Evolutionary conservation across 2,113 vertebrate species (phyloP).

Genomic region (Nibea coibor): DNA sequence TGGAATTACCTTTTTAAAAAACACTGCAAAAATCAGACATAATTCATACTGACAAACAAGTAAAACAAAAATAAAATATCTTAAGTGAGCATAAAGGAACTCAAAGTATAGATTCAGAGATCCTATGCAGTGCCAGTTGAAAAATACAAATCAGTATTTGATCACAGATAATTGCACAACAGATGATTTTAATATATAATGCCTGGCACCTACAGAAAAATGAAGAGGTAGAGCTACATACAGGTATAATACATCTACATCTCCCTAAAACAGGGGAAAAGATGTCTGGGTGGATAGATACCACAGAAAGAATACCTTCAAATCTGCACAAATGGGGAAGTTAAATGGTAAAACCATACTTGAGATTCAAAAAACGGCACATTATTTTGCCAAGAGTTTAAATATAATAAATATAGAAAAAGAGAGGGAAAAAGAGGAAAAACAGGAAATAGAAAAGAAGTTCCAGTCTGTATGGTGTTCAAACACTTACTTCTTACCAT

Average conservation of each 20-base stretch:
- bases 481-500: conserved; percentile 6
- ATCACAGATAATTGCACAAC: conserved; percentile 79
- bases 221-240: conserved; percentile 94
- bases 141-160: conserved; percentile 44
- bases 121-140: conserved; percentile 65
- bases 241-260: conserved; percentile 72
- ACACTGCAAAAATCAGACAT: conserved; percentile 24
- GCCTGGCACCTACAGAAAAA: conserved; percentile 88
- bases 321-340: conserved; percentile 43
- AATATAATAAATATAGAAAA: conserved; percentile 65
- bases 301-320: conserved; percentile 27
- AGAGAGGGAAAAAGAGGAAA: background rate
- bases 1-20: conserved; percentile 34
- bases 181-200: conserved; percentile 81
- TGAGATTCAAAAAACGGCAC: conserved; percentile 28
- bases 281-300: conserved; percentile 31
- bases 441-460: conserved; percentile 3
- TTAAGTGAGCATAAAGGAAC: conserved; percentile 40
- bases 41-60: conserved; percentile 37
- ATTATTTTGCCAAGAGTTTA: conserved; percentile 30
- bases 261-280: conserved; percentile 88
- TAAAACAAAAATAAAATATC: conserved; percentile 28
- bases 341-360: conserved; percentile 18
- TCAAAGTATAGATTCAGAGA: conserved; percentile 72
- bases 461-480: conserved; percentile 35